These are phyloP conservation scores for Phoebastria nigripes DNA, from an alignment of 2,797 vertebrate genomes.

Conservation along the genomic window DNA sequence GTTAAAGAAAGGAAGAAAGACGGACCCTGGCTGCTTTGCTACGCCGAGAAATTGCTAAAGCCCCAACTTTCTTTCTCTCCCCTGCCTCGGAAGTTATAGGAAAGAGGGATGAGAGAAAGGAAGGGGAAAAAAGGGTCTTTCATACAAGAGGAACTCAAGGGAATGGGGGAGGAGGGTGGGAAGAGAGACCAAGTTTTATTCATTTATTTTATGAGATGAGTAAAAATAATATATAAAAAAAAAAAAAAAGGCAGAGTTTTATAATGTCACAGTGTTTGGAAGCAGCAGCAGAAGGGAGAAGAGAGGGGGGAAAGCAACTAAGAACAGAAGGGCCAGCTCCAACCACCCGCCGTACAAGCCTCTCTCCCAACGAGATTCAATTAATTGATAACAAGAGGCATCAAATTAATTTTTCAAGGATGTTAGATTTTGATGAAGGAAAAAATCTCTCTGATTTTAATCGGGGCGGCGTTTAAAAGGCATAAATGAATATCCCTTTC, in stretches of 20 bases:
- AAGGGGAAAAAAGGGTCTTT: conserved; percentile 8
- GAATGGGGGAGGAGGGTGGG: conserved; percentile 17
- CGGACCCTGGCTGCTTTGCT: neutral
- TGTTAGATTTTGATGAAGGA: conserved; percentile 99
- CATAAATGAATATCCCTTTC: conserved; percentile 78
- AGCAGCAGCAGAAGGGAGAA: conserved; percentile 40
- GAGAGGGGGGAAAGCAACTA: conserved; percentile 34
- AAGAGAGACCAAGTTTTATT: conserved; percentile 50
- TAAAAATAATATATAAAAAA: conserved; percentile 54
- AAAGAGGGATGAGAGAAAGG: conserved; percentile 41
- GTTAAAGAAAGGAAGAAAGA: conserved; percentile 59
- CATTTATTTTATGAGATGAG: conserved; percentile 65
- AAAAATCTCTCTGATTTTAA: conserved; percentile 84
- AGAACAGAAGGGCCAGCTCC: conserved; percentile 84
- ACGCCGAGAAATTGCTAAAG: conserved; percentile 18
- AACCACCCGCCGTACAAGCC: conserved; percentile 86
- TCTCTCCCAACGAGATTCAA: conserved; percentile 99
- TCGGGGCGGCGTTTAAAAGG: conserved; percentile 76
- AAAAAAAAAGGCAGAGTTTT: conserved; percentile 48
- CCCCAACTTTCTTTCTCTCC: conserved; percentile 30
- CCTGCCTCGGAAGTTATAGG: conserved; percentile 29
- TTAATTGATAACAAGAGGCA: conserved; percentile 99
- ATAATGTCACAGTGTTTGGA: conserved; percentile 70
- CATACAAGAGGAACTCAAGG: conserved; percentile 10
- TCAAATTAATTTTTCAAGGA: conserved; percentile 99